These are phyloP conservation scores for Rosalia funebris DNA, from an alignment of 2,888 invertebrate species.

Conservation along the genomic window DNA sequence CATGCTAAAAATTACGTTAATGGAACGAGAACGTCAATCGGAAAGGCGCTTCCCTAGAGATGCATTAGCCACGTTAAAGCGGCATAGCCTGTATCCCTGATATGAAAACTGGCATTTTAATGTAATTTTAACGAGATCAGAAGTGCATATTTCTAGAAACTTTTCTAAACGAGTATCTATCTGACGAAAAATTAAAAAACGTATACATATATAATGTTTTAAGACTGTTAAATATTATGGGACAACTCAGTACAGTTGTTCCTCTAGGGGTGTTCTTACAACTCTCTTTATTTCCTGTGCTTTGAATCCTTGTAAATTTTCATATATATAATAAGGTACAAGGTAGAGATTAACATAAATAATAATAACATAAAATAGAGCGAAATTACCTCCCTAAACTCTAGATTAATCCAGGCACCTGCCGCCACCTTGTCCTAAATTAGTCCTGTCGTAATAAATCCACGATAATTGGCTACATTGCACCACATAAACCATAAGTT, in stretches of 20 bases:
- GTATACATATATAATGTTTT: not conserved
- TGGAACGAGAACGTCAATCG: conserved; percentile 56
- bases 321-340: conserved; percentile 24
- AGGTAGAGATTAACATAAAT: conserved; percentile 42
- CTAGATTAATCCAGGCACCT: conserved; percentile 60
- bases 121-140: conserved; percentile 61
- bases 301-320: too few relatives aligned
- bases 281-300: too few relatives aligned
- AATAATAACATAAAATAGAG: conserved; percentile 49
- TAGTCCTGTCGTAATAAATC: conserved; percentile 62
- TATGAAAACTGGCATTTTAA: conserved; percentile 61
- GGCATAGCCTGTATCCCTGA: conserved; percentile 53
- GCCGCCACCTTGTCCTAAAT: conserved; percentile 60
- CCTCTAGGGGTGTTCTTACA: too few relatives aligned
- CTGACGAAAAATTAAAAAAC: not conserved
- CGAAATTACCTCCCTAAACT: conserved; percentile 56
- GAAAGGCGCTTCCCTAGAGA: conserved; percentile 46
- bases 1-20: conserved; percentile 61
- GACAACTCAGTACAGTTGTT: too few relatives aligned
- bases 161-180: conserved; percentile 28
- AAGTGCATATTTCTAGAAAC: conserved; percentile 41
- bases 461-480: conserved; percentile 62
- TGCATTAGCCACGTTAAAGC: conserved; percentile 54
- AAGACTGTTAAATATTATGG: not conserved
- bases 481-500: conserved; percentile 59